phyloP scores from a whole-genome alignment of 2,888 invertebrate species.

The Sturmia bella region DNA sequence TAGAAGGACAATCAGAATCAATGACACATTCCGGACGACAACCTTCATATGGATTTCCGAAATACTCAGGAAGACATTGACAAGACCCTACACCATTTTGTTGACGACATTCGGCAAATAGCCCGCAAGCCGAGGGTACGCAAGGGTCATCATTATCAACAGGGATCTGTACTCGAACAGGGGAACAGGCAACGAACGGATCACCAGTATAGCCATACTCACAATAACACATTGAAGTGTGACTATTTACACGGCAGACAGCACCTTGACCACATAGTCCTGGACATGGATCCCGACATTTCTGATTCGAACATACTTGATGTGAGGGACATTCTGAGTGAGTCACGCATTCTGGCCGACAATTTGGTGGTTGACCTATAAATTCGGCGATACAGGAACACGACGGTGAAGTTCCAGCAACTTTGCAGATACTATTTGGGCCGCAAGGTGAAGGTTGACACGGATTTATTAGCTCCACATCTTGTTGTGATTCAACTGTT shows the following conservation, averaged over 20 bases:
- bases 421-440: slow-evolving; percentile 83
- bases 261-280: slow-evolving; percentile 88
- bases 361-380: slow-evolving; percentile 87
- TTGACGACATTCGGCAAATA: slow-evolving; percentile 88
- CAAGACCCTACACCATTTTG: slow-evolving; percentile 87
- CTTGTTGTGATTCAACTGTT: slow-evolving; percentile 76
- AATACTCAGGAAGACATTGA: slow-evolving; percentile 87
- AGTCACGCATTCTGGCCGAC: slow-evolving; percentile 88
- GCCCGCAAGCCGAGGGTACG: slow-evolving; percentile 90
- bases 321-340: slow-evolving; percentile 88
- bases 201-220: slow-evolving; percentile 80
- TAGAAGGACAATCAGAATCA: slow-evolving; percentile 88
- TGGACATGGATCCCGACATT: slow-evolving; percentile 89
- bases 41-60: slow-evolving; percentile 90
- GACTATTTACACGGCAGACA: slow-evolving; percentile 88
- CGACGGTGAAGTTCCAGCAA: slow-evolving; percentile 85
- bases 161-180: slow-evolving; percentile 80
- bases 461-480: slow-evolving; percentile 79
- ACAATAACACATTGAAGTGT: slow-evolving; percentile 91
- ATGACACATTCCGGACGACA: slow-evolving; percentile 89
- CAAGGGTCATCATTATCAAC: slow-evolving; percentile 84
- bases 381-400: slow-evolving; percentile 88
- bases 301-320: slow-evolving; percentile 88
- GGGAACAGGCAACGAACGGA: slow-evolving; percentile 82
- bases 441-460: slow-evolving; percentile 83